A percentile compares a stretch with the other conserved stretches of the same genome.
Evolutionary conservation across 2,888 invertebrate species (phyloP).

Genomic region (Linnaemya tessellans): DNA sequence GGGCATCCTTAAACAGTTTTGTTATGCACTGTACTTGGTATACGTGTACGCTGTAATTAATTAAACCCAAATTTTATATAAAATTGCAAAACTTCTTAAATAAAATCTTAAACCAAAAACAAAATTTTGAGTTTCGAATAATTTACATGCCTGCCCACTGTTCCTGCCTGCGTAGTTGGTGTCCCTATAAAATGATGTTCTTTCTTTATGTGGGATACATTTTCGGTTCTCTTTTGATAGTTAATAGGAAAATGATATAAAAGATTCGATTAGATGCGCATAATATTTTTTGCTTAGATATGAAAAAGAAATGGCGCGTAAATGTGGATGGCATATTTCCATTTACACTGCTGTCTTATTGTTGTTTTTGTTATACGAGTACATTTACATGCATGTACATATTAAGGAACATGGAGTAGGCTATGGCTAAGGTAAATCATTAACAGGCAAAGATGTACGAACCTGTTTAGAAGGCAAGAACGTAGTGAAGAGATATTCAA

Average conservation of each 20-base stretch:
- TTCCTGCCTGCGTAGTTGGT: not conserved
- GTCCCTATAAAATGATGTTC: not conserved
- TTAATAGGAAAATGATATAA: slow-evolving; percentile 32
- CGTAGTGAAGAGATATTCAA: slow-evolving; percentile 21
- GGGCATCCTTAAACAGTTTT: too few species aligned
- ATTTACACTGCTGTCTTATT: not conserved
- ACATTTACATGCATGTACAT: too few species aligned
- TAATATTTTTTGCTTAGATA: slow-evolving; percentile 2
- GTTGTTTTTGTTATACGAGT: not conserved
- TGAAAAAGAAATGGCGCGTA: slow-evolving; percentile 42
- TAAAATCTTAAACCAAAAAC: too few species aligned
- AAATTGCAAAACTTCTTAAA: too few species aligned
- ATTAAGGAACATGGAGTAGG: slow-evolving; percentile 48
- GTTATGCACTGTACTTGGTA: too few species aligned
- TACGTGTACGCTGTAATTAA: too few species aligned
- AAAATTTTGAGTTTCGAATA: not conserved
- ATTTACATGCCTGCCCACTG: not conserved
- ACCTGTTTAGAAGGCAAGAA: too few species aligned
- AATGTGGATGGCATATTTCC: slow-evolving; percentile 28
- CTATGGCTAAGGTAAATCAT: slow-evolving; percentile 37
- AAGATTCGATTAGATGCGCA: slow-evolving; percentile 2
- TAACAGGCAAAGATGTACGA: slow-evolving; percentile 31
- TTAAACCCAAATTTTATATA: too few species aligned
- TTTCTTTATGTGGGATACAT: slow-evolving; percentile 3
- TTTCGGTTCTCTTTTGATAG: not conserved